These are phyloP conservation scores for Chaetogeoica ovagalla DNA, from an alignment of 2,888 invertebrate species.

Conservation along the genomic window DNA sequence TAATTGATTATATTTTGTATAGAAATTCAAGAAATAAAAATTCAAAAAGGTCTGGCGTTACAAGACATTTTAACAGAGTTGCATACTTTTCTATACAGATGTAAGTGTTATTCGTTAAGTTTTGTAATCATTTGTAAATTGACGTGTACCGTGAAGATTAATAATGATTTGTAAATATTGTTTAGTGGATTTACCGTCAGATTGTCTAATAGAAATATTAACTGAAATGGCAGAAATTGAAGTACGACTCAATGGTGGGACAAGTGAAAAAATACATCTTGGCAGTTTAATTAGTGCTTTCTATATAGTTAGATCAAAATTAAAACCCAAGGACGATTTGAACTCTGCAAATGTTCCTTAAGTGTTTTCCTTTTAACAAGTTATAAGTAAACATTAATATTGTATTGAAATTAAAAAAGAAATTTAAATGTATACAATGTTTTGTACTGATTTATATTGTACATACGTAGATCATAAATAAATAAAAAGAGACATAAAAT, in stretches of 20 bases:
- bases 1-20: slow-evolving; percentile 55
- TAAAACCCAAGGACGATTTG: slow-evolving; percentile 54
- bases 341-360: not conserved
- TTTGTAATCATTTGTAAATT: no score
- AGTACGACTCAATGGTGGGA: slow-evolving; percentile 80
- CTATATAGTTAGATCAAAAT: slow-evolving; percentile 70
- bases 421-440: no score
- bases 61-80: slow-evolving; percentile 92
- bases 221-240: slow-evolving; percentile 90
- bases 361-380: slow-evolving; percentile 1
- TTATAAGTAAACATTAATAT: not conserved
- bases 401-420: not conserved
- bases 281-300: slow-evolving; percentile 88
- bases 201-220: slow-evolving; percentile 75
- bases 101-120: slow-evolving; percentile 65
- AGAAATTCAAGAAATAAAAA: slow-evolving; percentile 83
- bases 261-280: slow-evolving; percentile 87
- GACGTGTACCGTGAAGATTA: not conserved
- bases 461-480: not conserved
- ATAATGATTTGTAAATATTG: slow-evolving; percentile 56
- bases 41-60: slow-evolving; percentile 86
- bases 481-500: slow-evolving; percentile 14
- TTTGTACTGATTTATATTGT: no score
- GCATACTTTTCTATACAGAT: slow-evolving; percentile 81
- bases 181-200: slow-evolving; percentile 84